These are phyloP conservation scores for Leucophenga maculata DNA, from an alignment of 2,888 invertebrate genomes.

Conservation along the genomic window DNA sequence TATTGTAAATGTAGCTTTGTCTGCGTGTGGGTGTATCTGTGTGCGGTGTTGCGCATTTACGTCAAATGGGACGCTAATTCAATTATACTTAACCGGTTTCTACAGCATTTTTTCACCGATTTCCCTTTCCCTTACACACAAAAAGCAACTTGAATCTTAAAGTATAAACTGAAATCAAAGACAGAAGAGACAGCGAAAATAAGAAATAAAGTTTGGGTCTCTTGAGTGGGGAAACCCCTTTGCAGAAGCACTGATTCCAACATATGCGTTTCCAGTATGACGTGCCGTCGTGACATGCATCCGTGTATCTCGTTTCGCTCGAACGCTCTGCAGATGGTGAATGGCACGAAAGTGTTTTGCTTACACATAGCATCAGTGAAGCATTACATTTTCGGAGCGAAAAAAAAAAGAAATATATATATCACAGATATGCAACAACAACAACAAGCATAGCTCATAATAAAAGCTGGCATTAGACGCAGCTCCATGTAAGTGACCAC, in stretches of 20 bases:
- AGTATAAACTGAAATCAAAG: not conserved
- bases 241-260: not conserved
- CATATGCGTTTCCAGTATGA: not conserved
- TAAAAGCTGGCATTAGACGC: not conserved
- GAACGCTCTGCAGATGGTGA: not conserved
- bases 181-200: not conserved
- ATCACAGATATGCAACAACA: not conserved
- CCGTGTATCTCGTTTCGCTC: not conserved
- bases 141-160: not conserved
- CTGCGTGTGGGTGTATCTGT: not conserved
- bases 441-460: not conserved
- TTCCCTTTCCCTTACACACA: not conserved
- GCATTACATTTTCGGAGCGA: not conserved
- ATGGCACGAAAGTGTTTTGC: not conserved
- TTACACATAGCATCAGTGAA: not conserved
- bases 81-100: slow-evolving; percentile 21
- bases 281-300: not conserved
- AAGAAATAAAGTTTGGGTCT: not conserved
- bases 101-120: not conserved
- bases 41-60: not conserved
- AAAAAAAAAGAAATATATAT: too few species aligned
- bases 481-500: not conserved
- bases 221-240: not conserved
- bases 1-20: not conserved
- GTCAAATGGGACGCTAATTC: slow-evolving; percentile 5